Conservation (phyloP, 2,797 vertebrate species). For the Ambastaia sidthimunki region DNA sequence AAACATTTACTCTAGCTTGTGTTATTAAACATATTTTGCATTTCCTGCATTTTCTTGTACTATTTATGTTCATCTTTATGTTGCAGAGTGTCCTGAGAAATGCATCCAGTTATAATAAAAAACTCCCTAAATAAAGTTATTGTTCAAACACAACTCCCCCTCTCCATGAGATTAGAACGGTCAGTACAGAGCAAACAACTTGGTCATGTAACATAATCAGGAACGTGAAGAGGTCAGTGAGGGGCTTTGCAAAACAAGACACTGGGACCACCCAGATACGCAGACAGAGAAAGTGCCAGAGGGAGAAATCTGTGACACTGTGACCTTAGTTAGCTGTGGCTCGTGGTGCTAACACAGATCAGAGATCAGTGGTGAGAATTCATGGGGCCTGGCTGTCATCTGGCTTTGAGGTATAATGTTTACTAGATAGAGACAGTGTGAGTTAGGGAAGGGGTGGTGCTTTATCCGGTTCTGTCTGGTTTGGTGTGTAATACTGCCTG, state of each 20-base stretch:
- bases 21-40: no score
- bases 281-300: not conserved
- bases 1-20: no score
- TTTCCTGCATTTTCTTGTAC: not conserved
- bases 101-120: not conserved
- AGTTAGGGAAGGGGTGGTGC: conserved; percentile 7
- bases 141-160: not conserved
- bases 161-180: not conserved
- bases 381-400: conserved; percentile 2
- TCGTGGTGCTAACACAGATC: not conserved
- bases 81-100: not conserved
- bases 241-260: conserved; percentile 14
- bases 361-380: conserved; percentile 8
- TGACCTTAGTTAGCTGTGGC: not conserved
- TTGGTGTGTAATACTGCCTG: conserved; percentile 63
- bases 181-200: conserved; percentile 18
- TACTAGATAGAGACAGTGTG: conserved; percentile 21
- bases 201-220: not conserved
- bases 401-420: not conserved
- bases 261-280: not conserved
- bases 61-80: not conserved
- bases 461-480: conserved; percentile 68
- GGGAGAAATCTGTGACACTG: not conserved
- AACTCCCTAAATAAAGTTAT: not conserved
- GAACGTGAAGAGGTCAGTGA: not conserved